Percentiles rank a stretch among this genome's conserved stretches.
Evolutionary conservation across 2,888 invertebrate species (phyloP).

Genomic region (Baronia brevicornis): DNA sequence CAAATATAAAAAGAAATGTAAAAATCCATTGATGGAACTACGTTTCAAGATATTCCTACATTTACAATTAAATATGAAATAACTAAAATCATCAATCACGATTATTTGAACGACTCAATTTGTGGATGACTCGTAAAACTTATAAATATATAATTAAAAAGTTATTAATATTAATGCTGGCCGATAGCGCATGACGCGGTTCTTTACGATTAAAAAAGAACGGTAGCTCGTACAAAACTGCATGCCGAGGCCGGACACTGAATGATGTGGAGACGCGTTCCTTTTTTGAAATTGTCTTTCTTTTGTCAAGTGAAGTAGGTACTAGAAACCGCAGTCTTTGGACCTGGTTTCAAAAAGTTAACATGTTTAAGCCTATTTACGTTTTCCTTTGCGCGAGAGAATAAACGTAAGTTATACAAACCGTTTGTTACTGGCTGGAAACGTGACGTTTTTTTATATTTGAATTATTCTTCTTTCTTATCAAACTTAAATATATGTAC

Average conservation of each 20-base stretch:
- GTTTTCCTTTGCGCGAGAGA: too few relatives aligned
- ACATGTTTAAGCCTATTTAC: not conserved
- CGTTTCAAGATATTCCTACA: slow-evolving; percentile 7
- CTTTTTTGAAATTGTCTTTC: slow-evolving; percentile 32
- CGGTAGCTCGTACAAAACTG: slow-evolving; percentile 57
- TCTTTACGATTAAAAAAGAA: slow-evolving; percentile 49
- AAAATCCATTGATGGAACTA: too few relatives aligned
- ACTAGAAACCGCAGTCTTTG: slow-evolving; percentile 16
- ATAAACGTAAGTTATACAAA: too few relatives aligned
- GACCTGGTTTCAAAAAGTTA: slow-evolving; percentile 4
- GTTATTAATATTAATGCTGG: slow-evolving; percentile 57
- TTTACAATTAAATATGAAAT: slow-evolving; percentile 7
- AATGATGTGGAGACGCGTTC: slow-evolving; percentile 47
- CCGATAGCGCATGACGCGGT: slow-evolving; percentile 44
- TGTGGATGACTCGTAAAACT: slow-evolving; percentile 40
- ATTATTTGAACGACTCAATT: slow-evolving; percentile 49
- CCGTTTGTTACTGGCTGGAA: too few relatives aligned
- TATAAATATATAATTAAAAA: slow-evolving; percentile 54
- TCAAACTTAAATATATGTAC: too few relatives aligned
- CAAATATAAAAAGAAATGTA: too few relatives aligned
- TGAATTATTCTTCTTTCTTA: too few relatives aligned
- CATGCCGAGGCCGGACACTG: slow-evolving; percentile 48
- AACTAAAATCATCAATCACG: slow-evolving; percentile 35
- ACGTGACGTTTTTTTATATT: too few relatives aligned
- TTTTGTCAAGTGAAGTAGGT: slow-evolving; percentile 23